Percentiles rank a stretch among this genome's conserved stretches.
Evolutionary conservation across 2,113 vertebrate species (phyloP).

Genomic region (Callipepla californica): DNA sequence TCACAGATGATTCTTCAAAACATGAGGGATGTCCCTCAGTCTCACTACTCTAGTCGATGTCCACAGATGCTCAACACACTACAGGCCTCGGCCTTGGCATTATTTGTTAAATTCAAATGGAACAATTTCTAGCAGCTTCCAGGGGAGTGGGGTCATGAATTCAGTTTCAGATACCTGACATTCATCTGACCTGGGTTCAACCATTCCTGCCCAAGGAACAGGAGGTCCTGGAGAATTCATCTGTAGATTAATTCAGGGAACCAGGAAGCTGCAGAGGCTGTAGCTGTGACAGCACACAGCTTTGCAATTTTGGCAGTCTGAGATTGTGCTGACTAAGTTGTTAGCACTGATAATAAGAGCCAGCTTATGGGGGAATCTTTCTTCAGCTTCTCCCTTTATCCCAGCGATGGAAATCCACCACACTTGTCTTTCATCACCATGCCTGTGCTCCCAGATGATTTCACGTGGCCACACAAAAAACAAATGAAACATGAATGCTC

Average conservation of each 20-base stretch:
- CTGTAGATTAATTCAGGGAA: not conserved
- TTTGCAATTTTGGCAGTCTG: not conserved
- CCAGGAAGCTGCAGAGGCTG: not conserved
- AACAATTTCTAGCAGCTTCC: slow-evolving; percentile 6
- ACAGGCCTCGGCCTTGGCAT: not conserved
- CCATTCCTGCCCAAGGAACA: not conserved
- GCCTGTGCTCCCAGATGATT: slow-evolving; percentile 15
- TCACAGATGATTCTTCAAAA: not conserved
- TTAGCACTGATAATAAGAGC: not conserved
- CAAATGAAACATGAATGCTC: not conserved
- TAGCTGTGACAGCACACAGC: not conserved
- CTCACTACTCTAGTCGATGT: not conserved
- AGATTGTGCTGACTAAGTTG: not conserved
- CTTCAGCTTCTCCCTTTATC: not conserved
- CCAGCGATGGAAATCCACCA: slow-evolving; percentile 14
- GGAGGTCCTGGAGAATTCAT: not conserved
- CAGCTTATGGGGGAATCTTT: slow-evolving; percentile 13
- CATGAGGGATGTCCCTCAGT: not conserved
- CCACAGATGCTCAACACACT: not conserved
- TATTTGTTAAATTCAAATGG: not conserved
- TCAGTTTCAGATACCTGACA: not conserved
- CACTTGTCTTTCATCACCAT: not conserved
- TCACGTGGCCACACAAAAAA: not conserved
- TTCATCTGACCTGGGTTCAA: not conserved
- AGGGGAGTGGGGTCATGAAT: not conserved